Evolutionary conservation across 1,140 invertebrate species (phyloP).

Genomic region (Rhyzopertha dominica): DNA sequence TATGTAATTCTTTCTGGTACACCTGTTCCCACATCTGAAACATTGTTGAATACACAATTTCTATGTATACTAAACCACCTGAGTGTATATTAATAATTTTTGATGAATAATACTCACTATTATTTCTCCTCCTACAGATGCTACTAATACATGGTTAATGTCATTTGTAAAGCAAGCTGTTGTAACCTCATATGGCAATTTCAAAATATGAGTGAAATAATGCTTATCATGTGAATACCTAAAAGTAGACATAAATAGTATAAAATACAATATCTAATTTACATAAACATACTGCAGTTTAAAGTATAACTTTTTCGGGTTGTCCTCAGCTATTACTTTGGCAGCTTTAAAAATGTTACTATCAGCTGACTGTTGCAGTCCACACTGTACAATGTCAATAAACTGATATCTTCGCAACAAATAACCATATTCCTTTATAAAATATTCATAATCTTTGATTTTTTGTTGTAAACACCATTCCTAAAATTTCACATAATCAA

Average conservation of each 20-base stretch:
- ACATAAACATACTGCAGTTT: conserved; percentile 22
- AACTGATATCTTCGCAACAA: conserved; percentile 23
- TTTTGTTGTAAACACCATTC: conserved; percentile 11
- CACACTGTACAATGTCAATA: conserved; percentile 31
- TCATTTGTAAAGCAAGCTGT: conserved; percentile 25
- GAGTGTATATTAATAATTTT: conserved; percentile 6
- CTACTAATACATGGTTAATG: conserved; percentile 20
- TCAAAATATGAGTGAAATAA: conserved; percentile 17
- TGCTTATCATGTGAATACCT: conserved; percentile 6
- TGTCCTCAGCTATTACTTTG: conserved; percentile 15
- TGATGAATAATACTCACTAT: conserved; percentile 12
- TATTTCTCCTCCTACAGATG: conserved; percentile 20
- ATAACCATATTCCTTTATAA: conserved; percentile 23
- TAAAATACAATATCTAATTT: conserved; percentile 6
- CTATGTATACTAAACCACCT: too few relatives aligned
- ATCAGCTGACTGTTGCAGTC: conserved; percentile 17
- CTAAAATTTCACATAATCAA: conserved; percentile 4
- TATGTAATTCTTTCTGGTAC: conserved; percentile 18
- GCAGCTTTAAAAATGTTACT: conserved; percentile 24
- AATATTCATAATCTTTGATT: conserved; percentile 25
- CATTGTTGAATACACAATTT: conserved; percentile 5
- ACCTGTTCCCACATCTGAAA: conserved; percentile 25
- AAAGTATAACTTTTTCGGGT: conserved; percentile 16
- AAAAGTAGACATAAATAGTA: conserved; percentile 11
- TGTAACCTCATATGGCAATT: conserved; percentile 21